Evolutionary conservation across 23 tunicate species (phyloP).

Genomic region (Diplosoma virens): DNA sequence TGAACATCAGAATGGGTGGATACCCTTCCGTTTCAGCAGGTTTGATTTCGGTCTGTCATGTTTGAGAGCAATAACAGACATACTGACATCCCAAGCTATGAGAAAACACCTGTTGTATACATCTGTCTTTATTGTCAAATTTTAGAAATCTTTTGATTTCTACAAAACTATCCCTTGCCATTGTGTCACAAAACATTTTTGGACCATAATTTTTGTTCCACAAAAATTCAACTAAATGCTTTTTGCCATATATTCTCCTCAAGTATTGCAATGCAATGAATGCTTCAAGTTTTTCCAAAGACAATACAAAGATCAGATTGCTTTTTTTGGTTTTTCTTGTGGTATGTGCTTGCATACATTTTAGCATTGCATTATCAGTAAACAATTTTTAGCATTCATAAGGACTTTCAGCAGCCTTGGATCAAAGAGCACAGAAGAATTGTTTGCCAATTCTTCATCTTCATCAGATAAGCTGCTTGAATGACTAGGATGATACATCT

Average conservation of each 20-base stretch:
- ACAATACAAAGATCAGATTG: background rate
- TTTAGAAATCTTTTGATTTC: too few species aligned
- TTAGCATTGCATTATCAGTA: constrained; percentile 14
- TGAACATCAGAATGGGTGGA: too few species aligned
- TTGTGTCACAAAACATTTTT: too few species aligned
- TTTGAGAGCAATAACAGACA: too few species aligned
- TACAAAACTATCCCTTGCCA: too few species aligned
- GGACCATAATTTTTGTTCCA: background rate
- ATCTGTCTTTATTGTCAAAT: too few species aligned
- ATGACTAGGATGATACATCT: constrained; percentile 7
- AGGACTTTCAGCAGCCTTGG: constrained; percentile 1
- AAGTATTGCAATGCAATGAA: background rate
- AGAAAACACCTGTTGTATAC: too few species aligned
- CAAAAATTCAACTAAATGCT: background rate
- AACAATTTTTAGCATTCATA: constrained; percentile 9
- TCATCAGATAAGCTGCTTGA: constrained; percentile 23
- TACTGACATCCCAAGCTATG: too few species aligned
- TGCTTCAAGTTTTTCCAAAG: background rate
- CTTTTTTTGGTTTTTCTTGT: constrained; percentile 16
- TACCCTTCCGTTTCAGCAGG: too few species aligned
- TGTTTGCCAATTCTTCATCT: background rate
- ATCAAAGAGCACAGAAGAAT: background rate
- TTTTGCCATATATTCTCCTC: constrained; percentile 8
- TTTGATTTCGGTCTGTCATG: too few species aligned
- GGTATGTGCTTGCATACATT: constrained; percentile 11